These are phyloP conservation scores for Alsophila aescularia DNA, from an alignment of 2,888 invertebrate genomes.

Conservation along the genomic window DNA sequence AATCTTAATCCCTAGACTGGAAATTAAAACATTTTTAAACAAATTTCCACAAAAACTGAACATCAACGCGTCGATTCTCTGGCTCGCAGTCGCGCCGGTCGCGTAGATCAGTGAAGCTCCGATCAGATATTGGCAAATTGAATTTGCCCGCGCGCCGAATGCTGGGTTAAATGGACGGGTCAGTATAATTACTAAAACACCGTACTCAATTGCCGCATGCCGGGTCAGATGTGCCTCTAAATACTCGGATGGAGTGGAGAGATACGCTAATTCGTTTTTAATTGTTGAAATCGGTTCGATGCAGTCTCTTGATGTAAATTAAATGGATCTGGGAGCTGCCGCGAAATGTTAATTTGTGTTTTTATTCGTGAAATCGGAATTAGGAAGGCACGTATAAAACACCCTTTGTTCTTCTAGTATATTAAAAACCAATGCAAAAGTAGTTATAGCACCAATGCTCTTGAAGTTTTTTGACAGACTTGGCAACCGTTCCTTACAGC, in stretches of 20 bases:
- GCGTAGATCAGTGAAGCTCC: slow-evolving; percentile 2
- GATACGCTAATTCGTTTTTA: slow-evolving; percentile 30
- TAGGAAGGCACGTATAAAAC: background rate
- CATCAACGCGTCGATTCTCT: background rate
- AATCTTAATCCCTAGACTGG: too few relatives aligned
- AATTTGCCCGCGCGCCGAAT: slow-evolving; percentile 36
- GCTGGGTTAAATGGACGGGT: slow-evolving; percentile 36
- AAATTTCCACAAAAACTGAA: too few relatives aligned
- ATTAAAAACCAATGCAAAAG: too few relatives aligned
- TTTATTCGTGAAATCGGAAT: background rate
- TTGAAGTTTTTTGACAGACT: too few relatives aligned
- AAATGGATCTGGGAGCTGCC: background rate
- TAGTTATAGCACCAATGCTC: too few relatives aligned
- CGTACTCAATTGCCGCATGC: slow-evolving; percentile 32
- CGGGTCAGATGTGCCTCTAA: slow-evolving; percentile 25
- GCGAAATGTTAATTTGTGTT: background rate
- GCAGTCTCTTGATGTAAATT: slow-evolving; percentile 4
- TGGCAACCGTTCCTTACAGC: too few relatives aligned
- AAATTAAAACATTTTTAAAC: too few relatives aligned
- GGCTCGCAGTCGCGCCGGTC: background rate
- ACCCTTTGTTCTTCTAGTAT: too few relatives aligned
- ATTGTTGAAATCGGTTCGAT: slow-evolving; percentile 21
- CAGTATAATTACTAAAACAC: slow-evolving; percentile 32
- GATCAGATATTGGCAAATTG: slow-evolving; percentile 38
- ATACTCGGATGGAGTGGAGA: slow-evolving; percentile 20